These are phyloP conservation scores for Eurosta solidaginis DNA, from an alignment of 1,140 invertebrate genomes.

Conservation along the genomic window DNA sequence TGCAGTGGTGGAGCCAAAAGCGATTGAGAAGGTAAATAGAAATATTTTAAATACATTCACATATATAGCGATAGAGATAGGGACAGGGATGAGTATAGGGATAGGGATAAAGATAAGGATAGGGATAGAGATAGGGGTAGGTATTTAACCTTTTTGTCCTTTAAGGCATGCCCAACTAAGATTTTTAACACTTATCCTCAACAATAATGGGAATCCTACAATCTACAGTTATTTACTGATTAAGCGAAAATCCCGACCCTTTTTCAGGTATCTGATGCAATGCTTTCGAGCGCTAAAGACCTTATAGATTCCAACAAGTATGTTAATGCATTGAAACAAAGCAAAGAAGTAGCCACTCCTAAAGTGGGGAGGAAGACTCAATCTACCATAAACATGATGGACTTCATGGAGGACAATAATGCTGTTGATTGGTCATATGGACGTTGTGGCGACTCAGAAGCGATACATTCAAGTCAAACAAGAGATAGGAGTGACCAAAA, in stretches of 20 bases:
- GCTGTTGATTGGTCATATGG: slow-evolving; percentile 32
- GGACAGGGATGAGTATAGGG: no score
- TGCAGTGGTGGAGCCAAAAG: not conserved
- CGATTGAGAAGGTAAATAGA: slow-evolving; percentile 31
- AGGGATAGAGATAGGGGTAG: no score
- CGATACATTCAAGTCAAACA: not conserved
- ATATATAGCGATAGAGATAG: no score
- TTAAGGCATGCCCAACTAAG: no score
- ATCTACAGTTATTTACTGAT: no score
- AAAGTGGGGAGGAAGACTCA: not conserved
- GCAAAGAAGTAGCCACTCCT: not conserved
- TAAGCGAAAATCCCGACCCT: not conserved
- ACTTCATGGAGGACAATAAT: slow-evolving; percentile 35
- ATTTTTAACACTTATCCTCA: no score
- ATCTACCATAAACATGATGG: not conserved
- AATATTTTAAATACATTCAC: not conserved
- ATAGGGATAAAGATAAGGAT: no score
- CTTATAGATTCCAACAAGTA: slow-evolving; percentile 33
- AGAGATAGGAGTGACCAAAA: not conserved
- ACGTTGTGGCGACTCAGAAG: not conserved
- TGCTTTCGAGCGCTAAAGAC: slow-evolving; percentile 36
- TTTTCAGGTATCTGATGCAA: slow-evolving; percentile 32
- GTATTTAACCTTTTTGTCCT: no score
- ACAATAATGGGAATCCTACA: no score
- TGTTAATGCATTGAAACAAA: slow-evolving; percentile 30